A percentile compares a stretch with the other conserved stretches of the same genome.
These are phyloP conservation scores for Potorous gilbertii DNA, from an alignment of 2,797 vertebrate species.

Conservation along the genomic window DNA sequence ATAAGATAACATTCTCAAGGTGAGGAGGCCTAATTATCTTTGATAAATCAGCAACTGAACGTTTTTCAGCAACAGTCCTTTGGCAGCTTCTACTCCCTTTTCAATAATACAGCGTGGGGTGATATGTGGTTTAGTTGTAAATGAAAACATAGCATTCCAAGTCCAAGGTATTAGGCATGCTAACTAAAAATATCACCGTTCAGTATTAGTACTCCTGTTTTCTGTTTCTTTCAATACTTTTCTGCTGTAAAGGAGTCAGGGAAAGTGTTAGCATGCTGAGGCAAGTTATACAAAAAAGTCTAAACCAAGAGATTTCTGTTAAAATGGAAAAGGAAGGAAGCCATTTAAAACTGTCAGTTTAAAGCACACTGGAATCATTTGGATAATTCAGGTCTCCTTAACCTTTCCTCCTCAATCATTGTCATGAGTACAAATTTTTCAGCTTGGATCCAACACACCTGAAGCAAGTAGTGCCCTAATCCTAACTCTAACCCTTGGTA, in stretches of 20 bases:
- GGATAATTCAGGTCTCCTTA: background rate
- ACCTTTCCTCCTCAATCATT: background rate
- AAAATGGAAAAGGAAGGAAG: slow-evolving; percentile 23
- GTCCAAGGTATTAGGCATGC: background rate
- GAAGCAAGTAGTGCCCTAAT: background rate
- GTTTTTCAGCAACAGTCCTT: slow-evolving; percentile 3
- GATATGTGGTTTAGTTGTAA: background rate
- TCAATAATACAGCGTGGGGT: background rate
- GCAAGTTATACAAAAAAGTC: slow-evolving; percentile 10
- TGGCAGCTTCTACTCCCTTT: background rate
- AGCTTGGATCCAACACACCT: background rate
- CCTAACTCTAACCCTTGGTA: background rate
- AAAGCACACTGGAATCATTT: background rate
- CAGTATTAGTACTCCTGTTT: background rate
- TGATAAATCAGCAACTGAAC: slow-evolving; percentile 25
- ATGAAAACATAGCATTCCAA: background rate
- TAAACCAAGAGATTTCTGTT: slow-evolving; percentile 13
- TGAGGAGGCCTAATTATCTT: slow-evolving; percentile 17
- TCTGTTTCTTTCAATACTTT: background rate
- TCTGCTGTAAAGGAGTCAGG: background rate
- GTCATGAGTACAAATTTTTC: background rate
- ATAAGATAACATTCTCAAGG: slow-evolving; percentile 47
- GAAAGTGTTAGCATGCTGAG: slow-evolving; percentile 15
- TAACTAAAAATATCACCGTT: slow-evolving; percentile 20
- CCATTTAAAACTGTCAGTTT: background rate